Evolutionary conservation across 1,140 invertebrate species (phyloP).

Genomic region (Ceratitis capitata): DNA sequence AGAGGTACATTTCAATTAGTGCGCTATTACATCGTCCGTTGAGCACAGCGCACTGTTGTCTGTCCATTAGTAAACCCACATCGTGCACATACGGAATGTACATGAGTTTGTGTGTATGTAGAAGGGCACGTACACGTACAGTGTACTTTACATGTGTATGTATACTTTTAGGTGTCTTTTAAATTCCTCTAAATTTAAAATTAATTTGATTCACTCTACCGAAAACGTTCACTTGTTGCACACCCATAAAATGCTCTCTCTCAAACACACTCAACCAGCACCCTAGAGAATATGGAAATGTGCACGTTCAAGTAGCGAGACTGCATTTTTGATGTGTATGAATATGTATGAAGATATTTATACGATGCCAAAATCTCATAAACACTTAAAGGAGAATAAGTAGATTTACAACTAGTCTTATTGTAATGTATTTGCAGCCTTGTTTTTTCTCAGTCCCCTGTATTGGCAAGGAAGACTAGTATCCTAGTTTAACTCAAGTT

Average conservation of each 20-base stretch:
- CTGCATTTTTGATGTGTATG: neutral
- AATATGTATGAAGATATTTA: neutral
- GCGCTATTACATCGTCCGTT: neutral
- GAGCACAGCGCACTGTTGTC: neutral
- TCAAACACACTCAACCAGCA: neutral
- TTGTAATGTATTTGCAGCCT: too few relatives aligned
- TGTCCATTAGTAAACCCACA: neutral
- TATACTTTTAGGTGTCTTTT: neutral
- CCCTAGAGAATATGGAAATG: neutral
- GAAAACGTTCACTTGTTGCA: constrained; percentile 19
- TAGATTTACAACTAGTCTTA: too few relatives aligned
- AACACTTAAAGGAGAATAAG: too few relatives aligned
- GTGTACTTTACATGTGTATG: neutral
- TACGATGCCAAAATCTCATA: too few relatives aligned
- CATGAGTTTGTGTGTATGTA: neutral
- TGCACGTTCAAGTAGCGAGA: neutral
- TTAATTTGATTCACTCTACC: constrained; percentile 28
- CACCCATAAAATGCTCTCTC: neutral
- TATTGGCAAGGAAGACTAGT: too few relatives aligned
- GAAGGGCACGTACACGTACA: neutral
- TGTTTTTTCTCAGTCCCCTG: too few relatives aligned
- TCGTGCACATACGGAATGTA: neutral
- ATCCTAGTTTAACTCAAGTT: too few relatives aligned
- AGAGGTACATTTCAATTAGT: neutral
- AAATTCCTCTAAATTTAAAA: neutral